These are phyloP conservation scores for Platycheirus rosarum DNA, from an alignment of 2,888 invertebrate genomes.

Conservation along the genomic window DNA sequence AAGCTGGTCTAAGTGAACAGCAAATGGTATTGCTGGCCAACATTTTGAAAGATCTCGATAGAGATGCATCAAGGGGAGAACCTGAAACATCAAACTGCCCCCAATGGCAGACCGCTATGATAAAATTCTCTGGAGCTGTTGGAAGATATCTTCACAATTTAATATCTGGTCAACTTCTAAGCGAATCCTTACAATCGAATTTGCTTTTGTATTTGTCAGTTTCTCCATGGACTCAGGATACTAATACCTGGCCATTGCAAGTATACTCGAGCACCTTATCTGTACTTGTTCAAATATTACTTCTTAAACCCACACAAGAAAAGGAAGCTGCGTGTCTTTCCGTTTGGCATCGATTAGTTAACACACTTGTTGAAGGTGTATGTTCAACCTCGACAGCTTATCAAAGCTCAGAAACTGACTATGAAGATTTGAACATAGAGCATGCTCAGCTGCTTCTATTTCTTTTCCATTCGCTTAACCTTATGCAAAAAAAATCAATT, in stretches of 20 bases:
- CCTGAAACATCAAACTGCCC: conserved; percentile 83
- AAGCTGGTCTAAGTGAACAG: conserved; percentile 89
- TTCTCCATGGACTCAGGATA: conserved; percentile 87
- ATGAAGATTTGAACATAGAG: conserved; percentile 95
- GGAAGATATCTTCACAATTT: conserved; percentile 85
- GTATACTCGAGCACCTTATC: conserved; percentile 90
- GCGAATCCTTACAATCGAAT: conserved; percentile 87
- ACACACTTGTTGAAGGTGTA: conserved; percentile 94
- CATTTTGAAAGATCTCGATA: conserved; percentile 94
- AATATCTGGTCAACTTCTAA: conserved; percentile 88
- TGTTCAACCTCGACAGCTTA: conserved; percentile 77
- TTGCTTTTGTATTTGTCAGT: conserved; percentile 89
- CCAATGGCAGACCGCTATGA: conserved; percentile 82
- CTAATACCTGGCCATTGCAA: conserved; percentile 89
- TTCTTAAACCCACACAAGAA: conserved; percentile 91
- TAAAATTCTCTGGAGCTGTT: conserved; percentile 81
- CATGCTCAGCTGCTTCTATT: conserved; percentile 96
- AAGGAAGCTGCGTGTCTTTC: conserved; percentile 94
- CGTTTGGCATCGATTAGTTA: conserved; percentile 95
- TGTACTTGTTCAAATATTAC: conserved; percentile 92
- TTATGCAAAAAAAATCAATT: conserved; percentile 98
- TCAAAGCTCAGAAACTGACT: conserved; percentile 79
- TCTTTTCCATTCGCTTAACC: conserved; percentile 95
- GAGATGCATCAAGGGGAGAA: conserved; percentile 93
- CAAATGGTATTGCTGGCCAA: conserved; percentile 95